Conservation (phyloP, 1,140 invertebrate genomes). For the Drosophila ohnishii region DNA sequence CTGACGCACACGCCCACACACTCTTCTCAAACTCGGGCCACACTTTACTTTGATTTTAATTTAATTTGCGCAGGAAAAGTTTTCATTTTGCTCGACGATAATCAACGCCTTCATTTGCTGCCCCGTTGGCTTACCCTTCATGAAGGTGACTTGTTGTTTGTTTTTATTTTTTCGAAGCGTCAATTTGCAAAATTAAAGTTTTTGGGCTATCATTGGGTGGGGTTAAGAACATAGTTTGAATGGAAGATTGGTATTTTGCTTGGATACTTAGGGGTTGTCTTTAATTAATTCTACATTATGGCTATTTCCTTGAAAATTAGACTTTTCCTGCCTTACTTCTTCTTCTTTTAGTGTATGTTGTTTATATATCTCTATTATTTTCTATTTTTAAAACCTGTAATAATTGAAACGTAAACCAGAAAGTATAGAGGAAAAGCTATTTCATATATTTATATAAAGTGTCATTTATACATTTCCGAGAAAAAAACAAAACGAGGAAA, state of each 20-base stretch:
- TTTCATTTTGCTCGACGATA: slow-evolving; percentile 38
- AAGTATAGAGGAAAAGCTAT: no score
- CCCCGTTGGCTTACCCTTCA: background rate
- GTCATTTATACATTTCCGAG: no score
- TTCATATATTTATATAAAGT: no score
- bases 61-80: slow-evolving; percentile 56
- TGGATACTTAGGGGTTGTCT: background rate
- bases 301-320: background rate
- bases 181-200: slow-evolving; percentile 53
- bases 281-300: slow-evolving; percentile 4
- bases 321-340: background rate
- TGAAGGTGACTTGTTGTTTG: slow-evolving; percentile 11
- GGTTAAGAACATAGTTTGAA: background rate
- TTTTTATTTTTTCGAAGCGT: slow-evolving; percentile 11
- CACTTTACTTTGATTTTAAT: slow-evolving; percentile 58
- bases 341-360: background rate
- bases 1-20: slow-evolving; percentile 10
- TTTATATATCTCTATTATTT: slow-evolving; percentile 12
- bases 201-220: slow-evolving; percentile 7
- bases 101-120: slow-evolving; percentile 26
- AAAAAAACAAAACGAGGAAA: background rate
- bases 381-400: slow-evolving; percentile 22
- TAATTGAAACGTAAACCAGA: background rate
- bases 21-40: slow-evolving; percentile 3
- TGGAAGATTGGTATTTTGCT: background rate